Conservation (phyloP, 2,797 vertebrate species). For the Champsocephalus gunnari region DNA sequence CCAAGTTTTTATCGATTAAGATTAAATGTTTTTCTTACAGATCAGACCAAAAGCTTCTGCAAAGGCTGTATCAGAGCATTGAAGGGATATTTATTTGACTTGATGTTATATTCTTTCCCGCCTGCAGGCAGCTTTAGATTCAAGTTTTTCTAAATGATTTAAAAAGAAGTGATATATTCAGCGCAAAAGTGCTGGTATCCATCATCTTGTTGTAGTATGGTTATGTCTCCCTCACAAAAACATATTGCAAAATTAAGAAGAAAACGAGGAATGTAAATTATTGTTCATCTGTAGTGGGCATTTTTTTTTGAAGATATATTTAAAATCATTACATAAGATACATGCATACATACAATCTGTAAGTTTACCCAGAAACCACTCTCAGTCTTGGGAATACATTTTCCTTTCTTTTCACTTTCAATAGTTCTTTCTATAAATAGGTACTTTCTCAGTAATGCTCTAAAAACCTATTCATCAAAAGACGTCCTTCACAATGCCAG, state of each 20-base stretch:
- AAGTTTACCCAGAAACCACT: slow-evolving; percentile 5
- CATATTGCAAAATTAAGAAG: slow-evolving; percentile 10
- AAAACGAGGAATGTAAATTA: neutral
- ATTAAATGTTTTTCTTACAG: neutral
- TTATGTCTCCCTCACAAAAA: neutral
- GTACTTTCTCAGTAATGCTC: slow-evolving; percentile 26
- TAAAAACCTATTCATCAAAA: slow-evolving; percentile 38
- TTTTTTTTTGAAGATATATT: neutral
- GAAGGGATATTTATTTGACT: neutral
- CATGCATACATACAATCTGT: neutral
- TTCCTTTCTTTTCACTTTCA: slow-evolving; percentile 7
- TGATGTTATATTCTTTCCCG: slow-evolving; percentile 10
- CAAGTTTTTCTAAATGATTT: slow-evolving; percentile 20
- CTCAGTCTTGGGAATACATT: neutral
- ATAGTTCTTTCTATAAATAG: slow-evolving; percentile 17
- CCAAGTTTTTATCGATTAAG: slow-evolving; percentile 28
- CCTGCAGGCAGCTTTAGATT: slow-evolving; percentile 15
- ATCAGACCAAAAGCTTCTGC: neutral
- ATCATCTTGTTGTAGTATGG: no score
- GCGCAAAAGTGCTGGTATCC: neutral
- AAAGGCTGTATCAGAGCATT: neutral
- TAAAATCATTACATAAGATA: neutral
- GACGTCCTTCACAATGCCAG: slow-evolving; percentile 31
- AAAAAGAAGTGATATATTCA: slow-evolving; percentile 9
- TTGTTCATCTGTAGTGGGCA: neutral